Evolutionary conservation across 2,888 invertebrate genomes (phyloP).

Genomic region (Athrips mouffetella): DNA sequence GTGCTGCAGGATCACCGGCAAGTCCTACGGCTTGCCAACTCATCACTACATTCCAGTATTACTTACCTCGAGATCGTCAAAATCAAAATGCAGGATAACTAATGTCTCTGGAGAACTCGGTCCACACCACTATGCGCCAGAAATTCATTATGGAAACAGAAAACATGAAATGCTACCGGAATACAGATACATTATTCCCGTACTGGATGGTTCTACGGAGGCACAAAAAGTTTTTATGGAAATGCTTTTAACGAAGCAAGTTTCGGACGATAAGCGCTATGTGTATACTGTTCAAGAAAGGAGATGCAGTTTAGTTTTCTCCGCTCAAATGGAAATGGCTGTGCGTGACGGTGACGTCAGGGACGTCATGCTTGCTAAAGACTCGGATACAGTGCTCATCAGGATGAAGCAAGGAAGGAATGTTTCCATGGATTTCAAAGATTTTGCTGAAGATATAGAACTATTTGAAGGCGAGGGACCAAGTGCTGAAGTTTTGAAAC

Average conservation of each 20-base stretch:
- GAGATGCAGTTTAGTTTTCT: constrained; percentile 85
- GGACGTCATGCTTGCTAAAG: constrained; percentile 87
- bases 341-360: constrained; percentile 87
- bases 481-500: constrained; percentile 79
- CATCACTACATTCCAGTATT: constrained; percentile 89
- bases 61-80: constrained; percentile 70
- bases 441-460: constrained; percentile 77
- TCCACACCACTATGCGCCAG: constrained; percentile 79
- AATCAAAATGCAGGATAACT: constrained; percentile 81
- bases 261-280: constrained; percentile 78
- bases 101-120: constrained; percentile 80
- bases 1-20: constrained; percentile 87
- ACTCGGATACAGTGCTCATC: constrained; percentile 85
- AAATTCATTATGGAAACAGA: constrained; percentile 81
- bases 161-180: constrained; percentile 83
- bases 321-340: constrained; percentile 85
- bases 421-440: constrained; percentile 84
- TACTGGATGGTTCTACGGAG: constrained; percentile 83
- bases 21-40: constrained; percentile 84
- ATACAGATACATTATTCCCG: constrained; percentile 86
- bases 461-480: constrained; percentile 86
- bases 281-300: constrained; percentile 87
- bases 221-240: constrained; percentile 81
- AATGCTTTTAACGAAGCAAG: constrained; percentile 79
- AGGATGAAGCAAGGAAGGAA: constrained; percentile 85